These are phyloP conservation scores for Zygothrica quintamaculata DNA, from an alignment of 2,888 invertebrate genomes.

Conservation along the genomic window DNA sequence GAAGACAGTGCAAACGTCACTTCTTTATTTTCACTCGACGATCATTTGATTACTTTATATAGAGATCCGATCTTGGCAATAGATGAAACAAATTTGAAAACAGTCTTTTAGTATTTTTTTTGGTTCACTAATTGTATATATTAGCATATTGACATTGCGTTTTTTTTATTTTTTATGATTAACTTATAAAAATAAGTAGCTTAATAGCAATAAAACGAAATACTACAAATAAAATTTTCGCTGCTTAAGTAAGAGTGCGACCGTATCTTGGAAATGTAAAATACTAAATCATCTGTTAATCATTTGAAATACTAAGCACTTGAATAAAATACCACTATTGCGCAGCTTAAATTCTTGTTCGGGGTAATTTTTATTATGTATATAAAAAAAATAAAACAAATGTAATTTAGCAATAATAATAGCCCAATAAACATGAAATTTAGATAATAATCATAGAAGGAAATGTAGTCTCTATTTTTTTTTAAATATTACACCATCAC, in stretches of 20 bases:
- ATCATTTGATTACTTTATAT: slow-evolving; percentile 58
- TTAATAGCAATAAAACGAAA: slow-evolving; percentile 42
- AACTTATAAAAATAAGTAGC: slow-evolving; percentile 27
- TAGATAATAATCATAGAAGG: too few relatives aligned
- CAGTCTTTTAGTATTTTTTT: slow-evolving; percentile 8
- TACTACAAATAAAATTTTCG: slow-evolving; percentile 56
- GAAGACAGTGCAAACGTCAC: slow-evolving; percentile 60
- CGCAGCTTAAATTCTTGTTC: slow-evolving; percentile 9
- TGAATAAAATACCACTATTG: too few relatives aligned
- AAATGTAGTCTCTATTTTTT: too few relatives aligned
- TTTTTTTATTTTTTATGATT: slow-evolving; percentile 9
- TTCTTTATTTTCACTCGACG: slow-evolving; percentile 59
- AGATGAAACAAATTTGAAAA: slow-evolving; percentile 25
- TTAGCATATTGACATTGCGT: slow-evolving; percentile 28
- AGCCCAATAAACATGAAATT: too few relatives aligned
- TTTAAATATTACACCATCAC: too few relatives aligned
- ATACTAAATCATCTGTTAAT: slow-evolving; percentile 28
- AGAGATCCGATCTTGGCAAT: slow-evolving; percentile 55
- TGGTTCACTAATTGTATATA: slow-evolving; percentile 5
- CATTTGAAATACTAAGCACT: not conserved
- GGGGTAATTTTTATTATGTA: too few relatives aligned
- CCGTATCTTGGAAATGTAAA: slow-evolving; percentile 34
- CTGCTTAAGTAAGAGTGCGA: slow-evolving; percentile 53
- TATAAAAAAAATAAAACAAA: too few relatives aligned
- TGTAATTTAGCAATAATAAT: too few relatives aligned